Evolutionary conservation across 2,113 vertebrate species (phyloP).

Genomic region (Lucifuga dentata): DNA sequence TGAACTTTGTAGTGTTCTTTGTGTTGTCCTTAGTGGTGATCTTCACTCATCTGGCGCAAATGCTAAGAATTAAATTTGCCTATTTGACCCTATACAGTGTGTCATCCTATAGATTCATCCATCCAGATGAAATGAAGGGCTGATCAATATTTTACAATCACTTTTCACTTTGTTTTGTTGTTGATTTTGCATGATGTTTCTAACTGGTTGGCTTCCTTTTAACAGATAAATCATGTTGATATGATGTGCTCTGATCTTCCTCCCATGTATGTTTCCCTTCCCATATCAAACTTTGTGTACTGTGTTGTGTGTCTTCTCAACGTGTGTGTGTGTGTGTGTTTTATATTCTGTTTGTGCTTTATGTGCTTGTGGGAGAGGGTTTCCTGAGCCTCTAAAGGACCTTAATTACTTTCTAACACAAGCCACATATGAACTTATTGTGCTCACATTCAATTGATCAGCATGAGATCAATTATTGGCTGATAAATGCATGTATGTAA

Average conservation of each 20-base stretch:
- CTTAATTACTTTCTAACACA: slow-evolving; percentile 38
- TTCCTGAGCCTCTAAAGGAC: slow-evolving; percentile 3
- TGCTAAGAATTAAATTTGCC: slow-evolving; percentile 48
- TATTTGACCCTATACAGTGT: slow-evolving; percentile 57
- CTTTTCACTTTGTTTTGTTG: background rate
- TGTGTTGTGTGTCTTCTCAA: slow-evolving; percentile 80
- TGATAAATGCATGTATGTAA: slow-evolving; percentile 56
- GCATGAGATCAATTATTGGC: slow-evolving; percentile 71
- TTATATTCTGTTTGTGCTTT: slow-evolving; percentile 54
- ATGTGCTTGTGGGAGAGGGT: slow-evolving; percentile 52
- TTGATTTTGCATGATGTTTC: slow-evolving; percentile 29
- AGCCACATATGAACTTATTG: slow-evolving; percentile 44
- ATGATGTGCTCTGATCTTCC: slow-evolving; percentile 41
- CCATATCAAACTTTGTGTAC: slow-evolving; percentile 23
- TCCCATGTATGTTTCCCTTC: slow-evolving; percentile 22
- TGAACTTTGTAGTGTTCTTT: background rate
- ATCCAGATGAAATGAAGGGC: slow-evolving; percentile 81
- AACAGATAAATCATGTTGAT: slow-evolving; percentile 45
- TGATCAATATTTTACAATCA: too few species aligned
- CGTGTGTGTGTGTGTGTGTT: slow-evolving; percentile 35
- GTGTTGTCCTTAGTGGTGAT: background rate
- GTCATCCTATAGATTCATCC: slow-evolving; percentile 45
- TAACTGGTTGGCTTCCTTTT: slow-evolving; percentile 61
- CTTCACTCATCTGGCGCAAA: slow-evolving; percentile 39
- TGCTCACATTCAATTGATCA: slow-evolving; percentile 66